Percentiles rank a stretch among this genome's conserved stretches.
Evolutionary conservation across 2,113 vertebrate genomes (phyloP).

Genomic region (Neolamprologus falcicula): DNA sequence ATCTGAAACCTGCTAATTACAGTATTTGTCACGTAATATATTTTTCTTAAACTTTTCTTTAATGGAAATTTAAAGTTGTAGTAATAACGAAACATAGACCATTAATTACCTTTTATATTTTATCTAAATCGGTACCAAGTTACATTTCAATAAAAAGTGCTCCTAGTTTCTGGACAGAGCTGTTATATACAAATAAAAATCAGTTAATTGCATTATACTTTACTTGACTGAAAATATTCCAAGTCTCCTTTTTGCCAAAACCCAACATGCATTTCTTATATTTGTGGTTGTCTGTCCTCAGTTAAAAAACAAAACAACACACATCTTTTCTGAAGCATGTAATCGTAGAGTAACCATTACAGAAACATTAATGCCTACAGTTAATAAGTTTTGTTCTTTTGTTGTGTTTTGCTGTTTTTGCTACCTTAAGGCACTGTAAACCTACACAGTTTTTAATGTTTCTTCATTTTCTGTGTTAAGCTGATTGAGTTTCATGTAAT

Average conservation of each 20-base stretch:
- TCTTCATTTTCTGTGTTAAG: not conserved
- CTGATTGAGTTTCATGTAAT: not conserved
- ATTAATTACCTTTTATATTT: not conserved
- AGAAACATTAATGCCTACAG: not conserved
- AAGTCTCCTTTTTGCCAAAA: not conserved
- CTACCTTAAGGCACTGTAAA: not conserved
- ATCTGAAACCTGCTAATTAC: not conserved
- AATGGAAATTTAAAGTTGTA: not conserved
- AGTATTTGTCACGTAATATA: not conserved
- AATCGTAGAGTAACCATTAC: not conserved
- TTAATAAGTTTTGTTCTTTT: not conserved
- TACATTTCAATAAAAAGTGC: not conserved
- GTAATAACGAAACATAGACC: not conserved
- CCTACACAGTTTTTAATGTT: not conserved
- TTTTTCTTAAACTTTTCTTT: not conserved
- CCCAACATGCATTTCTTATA: no score
- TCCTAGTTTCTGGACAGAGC: not conserved
- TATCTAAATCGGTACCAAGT: not conserved
- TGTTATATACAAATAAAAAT: not conserved
- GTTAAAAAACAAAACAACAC: not conserved
- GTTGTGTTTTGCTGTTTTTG: not conserved
- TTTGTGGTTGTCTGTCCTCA: not conserved
- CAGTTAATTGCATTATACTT: not conserved
- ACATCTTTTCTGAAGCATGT: not conserved
- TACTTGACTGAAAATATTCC: not conserved